A percentile compares a stretch with the other conserved stretches of the same genome.
These are phyloP conservation scores for Nasonia giraulti DNA, from an alignment of 1,140 invertebrate species.

Conservation along the genomic window DNA sequence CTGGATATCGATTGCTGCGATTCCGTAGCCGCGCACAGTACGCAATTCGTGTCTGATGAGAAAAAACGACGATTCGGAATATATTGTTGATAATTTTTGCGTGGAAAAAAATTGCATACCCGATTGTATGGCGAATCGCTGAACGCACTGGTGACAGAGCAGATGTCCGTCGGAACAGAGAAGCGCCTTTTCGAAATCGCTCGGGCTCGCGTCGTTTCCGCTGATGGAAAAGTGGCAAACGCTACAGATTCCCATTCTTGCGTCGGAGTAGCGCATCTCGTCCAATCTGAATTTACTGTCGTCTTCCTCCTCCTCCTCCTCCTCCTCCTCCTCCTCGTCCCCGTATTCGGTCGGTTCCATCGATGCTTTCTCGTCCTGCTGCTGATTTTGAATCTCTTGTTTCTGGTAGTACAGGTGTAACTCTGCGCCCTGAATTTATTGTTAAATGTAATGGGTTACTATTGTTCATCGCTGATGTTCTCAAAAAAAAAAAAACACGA, in stretches of 20 bases:
- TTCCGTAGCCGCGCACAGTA: conserved; percentile 54
- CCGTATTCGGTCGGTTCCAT: conserved; percentile 50
- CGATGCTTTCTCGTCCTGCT: conserved; percentile 47
- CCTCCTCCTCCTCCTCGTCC: conserved; percentile 49
- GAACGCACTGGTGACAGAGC: conserved; percentile 64
- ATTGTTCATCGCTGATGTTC: background rate
- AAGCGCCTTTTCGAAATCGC: conserved; percentile 52
- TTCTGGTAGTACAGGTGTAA: background rate
- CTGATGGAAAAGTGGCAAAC: conserved; percentile 61
- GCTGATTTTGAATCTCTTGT: conserved; percentile 26
- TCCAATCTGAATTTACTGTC: conserved; percentile 9
- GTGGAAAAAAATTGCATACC: conserved; percentile 53
- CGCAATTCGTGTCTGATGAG: conserved; percentile 59
- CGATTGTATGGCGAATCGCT: conserved; percentile 59
- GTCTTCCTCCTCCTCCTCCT: conserved; percentile 14
- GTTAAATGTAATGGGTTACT: background rate
- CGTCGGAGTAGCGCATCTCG: conserved; percentile 47
- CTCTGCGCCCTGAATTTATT: background rate
- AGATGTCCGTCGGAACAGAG: conserved; percentile 59
- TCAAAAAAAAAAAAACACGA: background rate
- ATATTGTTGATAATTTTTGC: background rate
- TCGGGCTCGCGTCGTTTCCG: conserved; percentile 43
- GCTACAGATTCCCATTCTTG: conserved; percentile 59
- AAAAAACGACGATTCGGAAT: background rate
- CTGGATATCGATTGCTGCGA: conserved; percentile 53